These are phyloP conservation scores for Baccha elongata DNA, from an alignment of 2,888 invertebrate genomes.

Conservation along the genomic window DNA sequence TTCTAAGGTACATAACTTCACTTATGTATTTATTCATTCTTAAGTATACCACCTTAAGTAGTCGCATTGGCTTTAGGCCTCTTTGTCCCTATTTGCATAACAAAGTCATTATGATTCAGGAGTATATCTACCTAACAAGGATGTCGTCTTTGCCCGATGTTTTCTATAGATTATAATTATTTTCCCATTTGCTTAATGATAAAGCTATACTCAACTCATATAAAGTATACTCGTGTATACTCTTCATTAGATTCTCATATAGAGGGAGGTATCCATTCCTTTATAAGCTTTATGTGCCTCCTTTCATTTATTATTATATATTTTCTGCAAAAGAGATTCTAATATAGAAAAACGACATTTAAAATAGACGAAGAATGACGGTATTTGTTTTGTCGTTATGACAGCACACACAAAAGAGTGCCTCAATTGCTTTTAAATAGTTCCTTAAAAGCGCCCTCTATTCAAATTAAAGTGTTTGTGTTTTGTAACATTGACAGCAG, in stretches of 20 bases:
- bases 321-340: constrained; percentile 14
- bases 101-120: constrained; percentile 68
- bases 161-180: constrained; percentile 77
- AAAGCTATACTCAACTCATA: constrained; percentile 26
- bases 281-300: background rate
- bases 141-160: constrained; percentile 64
- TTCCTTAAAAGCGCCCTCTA: constrained; percentile 31
- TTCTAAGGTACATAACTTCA: too few relatives aligned
- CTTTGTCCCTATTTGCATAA: constrained; percentile 68
- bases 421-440: constrained; percentile 70
- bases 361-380: constrained; percentile 58
- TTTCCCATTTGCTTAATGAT: constrained; percentile 78
- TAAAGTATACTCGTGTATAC: background rate
- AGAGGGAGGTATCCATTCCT: constrained; percentile 13
- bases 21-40: too few relatives aligned
- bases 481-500: constrained; percentile 49
- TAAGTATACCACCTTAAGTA: too few relatives aligned
- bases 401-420: constrained; percentile 75
- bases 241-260: constrained; percentile 45
- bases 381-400: constrained; percentile 82
- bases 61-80: constrained; percentile 41
- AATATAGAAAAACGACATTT: constrained; percentile 58
- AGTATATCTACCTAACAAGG: constrained; percentile 67
- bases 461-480: constrained; percentile 11
- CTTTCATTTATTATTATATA: constrained; percentile 6